phyloP scores from a whole-genome alignment of 2,888 invertebrate species.

The Leptura quadrifasciata region DNA sequence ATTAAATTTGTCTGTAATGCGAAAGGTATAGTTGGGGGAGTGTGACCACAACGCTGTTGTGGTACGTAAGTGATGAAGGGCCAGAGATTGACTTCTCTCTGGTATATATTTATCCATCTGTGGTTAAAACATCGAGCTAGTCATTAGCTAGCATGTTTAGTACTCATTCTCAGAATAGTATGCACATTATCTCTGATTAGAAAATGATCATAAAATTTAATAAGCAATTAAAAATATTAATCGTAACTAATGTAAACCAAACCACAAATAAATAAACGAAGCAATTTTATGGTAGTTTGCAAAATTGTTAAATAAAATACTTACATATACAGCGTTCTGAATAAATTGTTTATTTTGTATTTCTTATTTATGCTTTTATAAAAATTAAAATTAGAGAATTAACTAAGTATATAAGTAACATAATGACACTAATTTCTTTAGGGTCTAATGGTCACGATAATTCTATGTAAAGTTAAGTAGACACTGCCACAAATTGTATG shows the following conservation, averaged over 20 bases:
- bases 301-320: neutral
- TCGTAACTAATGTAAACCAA: neutral
- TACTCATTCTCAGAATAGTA: too few species aligned
- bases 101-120: too few species aligned
- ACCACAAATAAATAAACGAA: neutral
- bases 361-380: neutral
- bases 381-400: slow-evolving; percentile 1
- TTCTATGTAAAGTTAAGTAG: neutral
- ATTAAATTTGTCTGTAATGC: too few species aligned
- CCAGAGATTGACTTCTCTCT: too few species aligned
- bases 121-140: too few species aligned
- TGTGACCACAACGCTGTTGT: too few species aligned
- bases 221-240: neutral
- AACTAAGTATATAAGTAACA: slow-evolving; percentile 15
- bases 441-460: slow-evolving; percentile 35
- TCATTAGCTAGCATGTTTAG: too few species aligned
- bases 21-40: too few species aligned
- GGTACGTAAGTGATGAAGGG: too few species aligned
- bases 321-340: neutral
- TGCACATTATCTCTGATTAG: too few species aligned
- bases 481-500: neutral
- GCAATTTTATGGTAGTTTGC: neutral
- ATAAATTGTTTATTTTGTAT: too few species aligned
- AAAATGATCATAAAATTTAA: neutral
- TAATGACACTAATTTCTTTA: slow-evolving; percentile 33